Conservation (phyloP, 2,113 vertebrate genomes). For the Tichodroma muraria region DNA sequence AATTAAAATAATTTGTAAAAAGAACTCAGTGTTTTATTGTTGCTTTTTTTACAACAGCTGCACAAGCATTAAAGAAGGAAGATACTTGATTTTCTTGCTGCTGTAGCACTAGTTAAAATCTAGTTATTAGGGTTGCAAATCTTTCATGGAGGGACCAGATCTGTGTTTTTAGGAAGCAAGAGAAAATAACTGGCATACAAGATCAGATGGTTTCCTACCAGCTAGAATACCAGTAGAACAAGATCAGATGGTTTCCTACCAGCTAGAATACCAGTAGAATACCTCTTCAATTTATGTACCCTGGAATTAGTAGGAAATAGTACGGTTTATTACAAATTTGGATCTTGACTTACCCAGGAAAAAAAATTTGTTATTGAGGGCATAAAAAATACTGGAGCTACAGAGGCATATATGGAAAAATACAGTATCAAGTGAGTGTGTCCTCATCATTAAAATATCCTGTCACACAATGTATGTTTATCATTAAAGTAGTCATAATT, state of each 20-base stretch:
- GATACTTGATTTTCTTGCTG: not conserved
- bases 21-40: not conserved
- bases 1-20: not conserved
- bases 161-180: constrained; percentile 1
- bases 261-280: no score
- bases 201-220: constrained; percentile 18
- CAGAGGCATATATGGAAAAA: not conserved
- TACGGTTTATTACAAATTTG: not conserved
- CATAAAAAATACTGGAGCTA: not conserved
- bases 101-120: not conserved
- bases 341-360: not conserved
- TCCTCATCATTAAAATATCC: not conserved
- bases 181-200: constrained; percentile 49
- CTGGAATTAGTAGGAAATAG: not conserved
- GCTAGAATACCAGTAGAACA: no score
- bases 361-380: not conserved
- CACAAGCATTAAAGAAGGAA: not conserved
- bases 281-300: not conserved
- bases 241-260: constrained; percentile 12
- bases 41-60: not conserved
- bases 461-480: not conserved
- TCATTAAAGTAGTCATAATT: not conserved
- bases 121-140: not conserved
- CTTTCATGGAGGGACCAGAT: not conserved
- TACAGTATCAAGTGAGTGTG: not conserved